phyloP scores from a whole-genome alignment of 2,797 vertebrate genomes.

The Phalloptychus januarius region DNA sequence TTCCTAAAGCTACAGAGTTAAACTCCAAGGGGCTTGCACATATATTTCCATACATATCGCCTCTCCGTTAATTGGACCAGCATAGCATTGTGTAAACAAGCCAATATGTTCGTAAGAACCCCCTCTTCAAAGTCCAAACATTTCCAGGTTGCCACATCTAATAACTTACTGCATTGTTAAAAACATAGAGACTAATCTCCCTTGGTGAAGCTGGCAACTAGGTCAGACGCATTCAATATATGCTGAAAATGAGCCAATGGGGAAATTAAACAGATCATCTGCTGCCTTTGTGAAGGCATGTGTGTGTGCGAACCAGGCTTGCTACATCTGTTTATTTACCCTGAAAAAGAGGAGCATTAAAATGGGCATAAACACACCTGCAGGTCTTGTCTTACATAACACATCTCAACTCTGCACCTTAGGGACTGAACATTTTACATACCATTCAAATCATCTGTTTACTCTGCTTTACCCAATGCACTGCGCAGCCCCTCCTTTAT shows the following conservation, averaged over 20 bases:
- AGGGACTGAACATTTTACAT: slow-evolving; percentile 65
- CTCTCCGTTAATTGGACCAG: slow-evolving; percentile 44
- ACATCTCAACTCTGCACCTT: slow-evolving; percentile 33
- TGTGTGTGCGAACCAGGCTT: neutral
- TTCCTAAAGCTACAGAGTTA: slow-evolving; percentile 25
- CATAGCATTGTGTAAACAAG: slow-evolving; percentile 15
- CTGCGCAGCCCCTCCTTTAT: slow-evolving; percentile 25
- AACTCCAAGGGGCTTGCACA: slow-evolving; percentile 2
- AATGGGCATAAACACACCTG: slow-evolving; percentile 47
- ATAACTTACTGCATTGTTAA: slow-evolving; percentile 62
- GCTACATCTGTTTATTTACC: slow-evolving; percentile 25
- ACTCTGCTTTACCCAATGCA: slow-evolving; percentile 21
- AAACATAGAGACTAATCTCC: slow-evolving; percentile 63
- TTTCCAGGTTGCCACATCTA: slow-evolving; percentile 37
- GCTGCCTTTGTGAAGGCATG: slow-evolving; percentile 12
- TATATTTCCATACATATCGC: slow-evolving; percentile 47
- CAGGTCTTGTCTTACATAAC: slow-evolving; percentile 53
- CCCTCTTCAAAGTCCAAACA: slow-evolving; percentile 31
- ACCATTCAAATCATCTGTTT: slow-evolving; percentile 67
- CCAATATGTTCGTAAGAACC: neutral
- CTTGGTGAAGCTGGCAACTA: slow-evolving; percentile 54
- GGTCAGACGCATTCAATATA: slow-evolving; percentile 60
- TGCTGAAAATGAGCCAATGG: slow-evolving; percentile 51
- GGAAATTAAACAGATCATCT: slow-evolving; percentile 45
- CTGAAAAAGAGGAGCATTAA: slow-evolving; percentile 17